phyloP scores from a whole-genome alignment of 2,888 invertebrate genomes.

The Eristalis tenax region DNA sequence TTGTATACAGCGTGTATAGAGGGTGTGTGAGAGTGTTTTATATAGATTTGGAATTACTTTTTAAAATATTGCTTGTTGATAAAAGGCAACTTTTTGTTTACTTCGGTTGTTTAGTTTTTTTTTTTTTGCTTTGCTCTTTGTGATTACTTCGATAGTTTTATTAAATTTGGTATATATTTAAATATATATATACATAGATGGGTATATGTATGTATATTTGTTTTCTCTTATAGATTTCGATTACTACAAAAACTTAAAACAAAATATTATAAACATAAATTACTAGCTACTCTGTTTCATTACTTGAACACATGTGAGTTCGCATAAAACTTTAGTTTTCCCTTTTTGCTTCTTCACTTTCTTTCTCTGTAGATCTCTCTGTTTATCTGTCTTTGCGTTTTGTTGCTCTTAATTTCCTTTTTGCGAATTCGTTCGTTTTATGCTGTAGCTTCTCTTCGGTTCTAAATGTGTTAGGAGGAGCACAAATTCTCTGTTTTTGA shows the following conservation, averaged over 20 bases:
- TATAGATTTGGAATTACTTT: conserved; percentile 43
- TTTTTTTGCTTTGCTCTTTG: background rate
- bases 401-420: too few relatives aligned
- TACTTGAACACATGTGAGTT: background rate
- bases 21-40: background rate
- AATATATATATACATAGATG: conserved; percentile 1
- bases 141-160: background rate
- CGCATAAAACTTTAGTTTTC: background rate
- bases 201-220: background rate
- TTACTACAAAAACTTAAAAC: background rate
- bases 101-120: background rate
- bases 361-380: background rate
- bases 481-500: too few relatives aligned
- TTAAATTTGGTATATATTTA: conserved; percentile 17
- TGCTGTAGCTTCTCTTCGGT: too few relatives aligned
- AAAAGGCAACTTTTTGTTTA: conserved; percentile 31
- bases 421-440: too few relatives aligned
- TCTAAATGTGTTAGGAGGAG: too few relatives aligned
- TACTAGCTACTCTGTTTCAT: background rate
- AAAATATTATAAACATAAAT: background rate
- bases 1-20: background rate
- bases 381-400: too few relatives aligned
- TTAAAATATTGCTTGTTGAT: conserved; percentile 64
- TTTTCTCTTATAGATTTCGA: background rate
- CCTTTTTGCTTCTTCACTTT: background rate